Conservation (phyloP, 1,140 invertebrate species). For the Aphelinus certus region DNA sequence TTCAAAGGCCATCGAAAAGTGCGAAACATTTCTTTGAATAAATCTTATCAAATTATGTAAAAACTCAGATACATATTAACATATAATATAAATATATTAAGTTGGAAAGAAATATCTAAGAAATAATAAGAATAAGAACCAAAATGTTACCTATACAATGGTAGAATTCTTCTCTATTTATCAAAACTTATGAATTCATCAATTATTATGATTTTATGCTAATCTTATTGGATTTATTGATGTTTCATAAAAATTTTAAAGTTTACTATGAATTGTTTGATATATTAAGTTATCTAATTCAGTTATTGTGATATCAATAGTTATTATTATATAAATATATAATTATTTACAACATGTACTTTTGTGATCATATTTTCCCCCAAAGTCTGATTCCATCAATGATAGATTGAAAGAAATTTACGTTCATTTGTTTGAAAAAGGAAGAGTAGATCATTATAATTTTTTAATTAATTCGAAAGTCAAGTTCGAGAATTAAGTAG, state of each 20-base stretch:
- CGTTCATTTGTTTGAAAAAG: too few species aligned
- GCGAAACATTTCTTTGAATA: slow-evolving; percentile 40
- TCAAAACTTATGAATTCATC: slow-evolving; percentile 25
- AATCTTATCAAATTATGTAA: slow-evolving; percentile 43
- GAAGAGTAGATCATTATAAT: too few species aligned
- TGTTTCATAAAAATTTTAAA: slow-evolving; percentile 26
- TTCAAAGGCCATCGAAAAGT: slow-evolving; percentile 42
- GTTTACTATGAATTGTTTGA: slow-evolving; percentile 24
- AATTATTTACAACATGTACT: slow-evolving; percentile 27
- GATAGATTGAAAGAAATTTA: too few species aligned
- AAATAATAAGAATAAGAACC: slow-evolving; percentile 31
- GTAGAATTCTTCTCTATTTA: slow-evolving; percentile 29
- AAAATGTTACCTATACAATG: slow-evolving; percentile 42
- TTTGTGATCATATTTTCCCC: background rate
- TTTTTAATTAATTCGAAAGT: too few species aligned
- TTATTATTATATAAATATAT: slow-evolving; percentile 23
- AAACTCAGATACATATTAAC: slow-evolving; percentile 29
- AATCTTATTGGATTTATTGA: slow-evolving; percentile 29
- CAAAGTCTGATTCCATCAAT: background rate
- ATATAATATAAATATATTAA: slow-evolving; percentile 34
- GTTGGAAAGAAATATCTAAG: slow-evolving; percentile 27
- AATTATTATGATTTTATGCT: slow-evolving; percentile 33
- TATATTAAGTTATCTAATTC: slow-evolving; percentile 24
- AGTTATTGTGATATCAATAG: slow-evolving; percentile 35
- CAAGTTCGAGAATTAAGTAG: too few species aligned